Evolutionary conservation across 2,888 invertebrate species (phyloP).

Genomic region (Rhodophaea formosa): DNA sequence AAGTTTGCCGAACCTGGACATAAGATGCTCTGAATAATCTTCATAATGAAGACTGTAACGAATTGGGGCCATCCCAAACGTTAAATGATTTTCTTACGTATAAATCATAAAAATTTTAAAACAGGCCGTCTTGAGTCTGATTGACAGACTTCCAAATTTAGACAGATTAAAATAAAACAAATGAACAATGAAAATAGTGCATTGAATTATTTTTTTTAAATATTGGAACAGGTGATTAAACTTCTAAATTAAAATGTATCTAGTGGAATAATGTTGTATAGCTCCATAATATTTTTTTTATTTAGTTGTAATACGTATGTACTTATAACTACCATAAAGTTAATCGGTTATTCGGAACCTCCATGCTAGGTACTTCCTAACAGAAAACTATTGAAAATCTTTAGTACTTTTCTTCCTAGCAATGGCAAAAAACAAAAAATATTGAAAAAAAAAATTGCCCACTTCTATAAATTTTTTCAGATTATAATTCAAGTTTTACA

Average conservation of each 20-base stretch:
- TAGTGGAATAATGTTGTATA: neutral
- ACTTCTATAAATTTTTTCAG: no score
- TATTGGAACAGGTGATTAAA: conserved; percentile 1
- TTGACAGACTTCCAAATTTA: conserved; percentile 28
- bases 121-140: conserved; percentile 20
- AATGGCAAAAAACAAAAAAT: no score
- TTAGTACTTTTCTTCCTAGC: no score
- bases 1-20: conserved; percentile 85
- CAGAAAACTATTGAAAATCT: no score
- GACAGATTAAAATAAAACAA: conserved; percentile 35
- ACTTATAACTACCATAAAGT: no score
- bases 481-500: no score
- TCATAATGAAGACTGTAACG: conserved; percentile 85
- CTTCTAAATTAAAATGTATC: conserved; percentile 3
- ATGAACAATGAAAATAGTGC: conserved; percentile 36
- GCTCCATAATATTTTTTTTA: no score
- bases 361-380: no score
- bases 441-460: no score
- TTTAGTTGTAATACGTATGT: no score
- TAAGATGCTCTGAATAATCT: conserved; percentile 85
- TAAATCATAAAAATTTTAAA: conserved; percentile 1
- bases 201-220: conserved; percentile 17
- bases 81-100: conserved; percentile 27
- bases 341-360: no score
- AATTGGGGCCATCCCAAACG: conserved; percentile 69